These are phyloP conservation scores for Embiotoca jacksoni DNA, from an alignment of 2,113 vertebrate species.

Conservation along the genomic window DNA sequence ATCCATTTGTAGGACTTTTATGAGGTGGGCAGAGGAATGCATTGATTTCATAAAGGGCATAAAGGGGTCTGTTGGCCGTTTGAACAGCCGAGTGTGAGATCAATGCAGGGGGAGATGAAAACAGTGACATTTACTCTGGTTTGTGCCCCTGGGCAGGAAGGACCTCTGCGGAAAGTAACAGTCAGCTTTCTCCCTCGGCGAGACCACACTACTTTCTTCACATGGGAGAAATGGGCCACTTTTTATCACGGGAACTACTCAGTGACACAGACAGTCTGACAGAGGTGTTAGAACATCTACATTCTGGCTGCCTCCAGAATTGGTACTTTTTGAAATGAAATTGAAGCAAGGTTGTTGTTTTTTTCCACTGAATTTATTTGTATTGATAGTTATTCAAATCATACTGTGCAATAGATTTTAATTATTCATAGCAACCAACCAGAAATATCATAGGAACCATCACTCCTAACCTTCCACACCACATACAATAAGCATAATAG, in stretches of 20 bases:
- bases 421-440: no score
- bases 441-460: no score
- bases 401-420: no score
- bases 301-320: background rate
- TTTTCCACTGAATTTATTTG: no score
- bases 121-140: slow-evolving; percentile 74
- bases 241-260: slow-evolving; percentile 41
- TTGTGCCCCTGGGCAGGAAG: slow-evolving; percentile 64
- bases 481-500: no score
- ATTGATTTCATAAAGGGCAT: slow-evolving; percentile 82
- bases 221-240: slow-evolving; percentile 1
- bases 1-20: slow-evolving; percentile 66
- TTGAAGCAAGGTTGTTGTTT: no score
- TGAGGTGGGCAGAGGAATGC: slow-evolving; percentile 63
- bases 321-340: background rate
- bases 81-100: slow-evolving; percentile 68
- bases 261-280: slow-evolving; percentile 7
- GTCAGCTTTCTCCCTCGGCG: slow-evolving; percentile 37
- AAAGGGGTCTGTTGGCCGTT: slow-evolving; percentile 61
- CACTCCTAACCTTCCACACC: no score
- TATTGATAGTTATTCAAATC: no score
- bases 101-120: slow-evolving; percentile 73
- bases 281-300: slow-evolving; percentile 11
- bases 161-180: slow-evolving; percentile 61
- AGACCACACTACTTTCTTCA: slow-evolving; percentile 29